Percentiles rank a stretch among this genome's conserved stretches.
phyloP scores from a whole-genome alignment of 2,797 vertebrate genomes.

The Melanogrammus aeglefinus region DNA sequence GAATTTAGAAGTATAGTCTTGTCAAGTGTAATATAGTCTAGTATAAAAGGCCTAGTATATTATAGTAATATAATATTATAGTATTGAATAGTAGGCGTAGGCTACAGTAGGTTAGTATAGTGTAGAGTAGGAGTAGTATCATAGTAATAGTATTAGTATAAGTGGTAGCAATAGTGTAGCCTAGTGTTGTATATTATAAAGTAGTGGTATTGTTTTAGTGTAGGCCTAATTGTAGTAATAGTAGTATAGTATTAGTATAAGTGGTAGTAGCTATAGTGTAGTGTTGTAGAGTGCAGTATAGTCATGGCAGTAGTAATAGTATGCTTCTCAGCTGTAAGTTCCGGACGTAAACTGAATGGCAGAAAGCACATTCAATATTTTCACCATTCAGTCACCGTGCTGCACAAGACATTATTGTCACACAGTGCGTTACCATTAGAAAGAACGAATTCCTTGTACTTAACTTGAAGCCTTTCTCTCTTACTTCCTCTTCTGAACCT shows the following conservation, averaged over 20 bases:
- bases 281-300: too few relatives aligned
- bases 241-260: too few relatives aligned
- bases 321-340: too few relatives aligned
- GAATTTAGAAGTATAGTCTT: neutral
- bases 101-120: neutral
- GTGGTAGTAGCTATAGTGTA: too few relatives aligned
- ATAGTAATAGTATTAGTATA: too few relatives aligned
- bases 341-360: too few relatives aligned
- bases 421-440: neutral
- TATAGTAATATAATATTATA: neutral
- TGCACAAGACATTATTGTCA: too few relatives aligned
- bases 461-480: neutral
- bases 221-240: too few relatives aligned
- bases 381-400: too few relatives aligned
- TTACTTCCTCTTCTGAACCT: conserved; percentile 14
- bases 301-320: neutral
- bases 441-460: neutral
- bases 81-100: neutral
- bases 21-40: neutral
- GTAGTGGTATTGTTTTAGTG: too few relatives aligned
- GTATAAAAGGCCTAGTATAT: neutral
- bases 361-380: too few relatives aligned
- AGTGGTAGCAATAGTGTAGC: too few relatives aligned
- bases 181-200: neutral
- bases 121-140: neutral